Base-by-base conservation (phyloP, 2,888 invertebrate genomes). In the Conistra vaccinii region DNA sequence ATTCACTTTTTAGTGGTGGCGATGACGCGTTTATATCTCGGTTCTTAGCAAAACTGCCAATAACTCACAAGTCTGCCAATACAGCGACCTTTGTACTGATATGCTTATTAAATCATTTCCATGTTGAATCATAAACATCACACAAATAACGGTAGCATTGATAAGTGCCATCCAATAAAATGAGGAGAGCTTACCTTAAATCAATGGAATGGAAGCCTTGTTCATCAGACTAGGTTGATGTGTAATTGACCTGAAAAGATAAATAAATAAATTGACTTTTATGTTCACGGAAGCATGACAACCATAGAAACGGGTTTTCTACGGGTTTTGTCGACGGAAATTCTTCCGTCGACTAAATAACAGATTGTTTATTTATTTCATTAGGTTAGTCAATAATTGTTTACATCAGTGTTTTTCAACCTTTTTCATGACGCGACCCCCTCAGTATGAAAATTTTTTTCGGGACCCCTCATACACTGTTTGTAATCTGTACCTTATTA, bases 211-310 rank as follows among this genome's bases (percentile, higher is more conserved):
- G 89, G 89, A 89, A 89, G 89, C 87, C 85, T 88, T 87, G 88
- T 89, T 89, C 89, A 86, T 88, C 85, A 88, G 89, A 85, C 85
- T 87, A 84, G 80, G 85, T 85, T 85, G 88, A 85, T 89, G 87
- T 87, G 89, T 93, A 93, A 95, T 94, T 94, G 94, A 95, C 93
- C 95, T 95, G 94, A 53, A 94, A 93, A 88, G 88, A 91, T 85
- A 90, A 78, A 55, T 35, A 85, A 85, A 85, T 66, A 77, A 67
- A 80, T 70, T 77, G 39, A 76, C 5, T 62, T 71, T 69, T 55
- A 79, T 78, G 35, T 76, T 61, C 14, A 65, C 20, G 53, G 68
- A 74, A 78, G 73, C 35, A n/a, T n/a, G n/a, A n/a, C n/a, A n/a
- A n/a, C n/a, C n/a, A n/a, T n/a, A n/a, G n/a, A n/a, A n/a, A n/a